Evolutionary conservation across 2,797 vertebrate genomes (phyloP), one percentile per base, ranked within the genome.

Genomic region (Enteromius thamalakanensis): DNA sequence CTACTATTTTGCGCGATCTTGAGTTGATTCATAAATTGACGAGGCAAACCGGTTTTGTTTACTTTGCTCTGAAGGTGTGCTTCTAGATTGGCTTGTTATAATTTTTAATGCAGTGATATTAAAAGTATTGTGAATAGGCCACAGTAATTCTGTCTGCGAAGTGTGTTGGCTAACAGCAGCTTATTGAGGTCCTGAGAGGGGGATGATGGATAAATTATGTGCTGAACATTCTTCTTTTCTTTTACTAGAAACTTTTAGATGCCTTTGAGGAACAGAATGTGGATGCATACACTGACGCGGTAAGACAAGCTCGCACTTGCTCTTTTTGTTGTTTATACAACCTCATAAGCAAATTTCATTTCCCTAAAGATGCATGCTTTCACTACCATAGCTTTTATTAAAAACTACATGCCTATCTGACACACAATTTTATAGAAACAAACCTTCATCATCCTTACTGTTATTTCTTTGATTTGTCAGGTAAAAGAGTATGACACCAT

Each of bases 231-330:
- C 37, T 62, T 81, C 6, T 29, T 58, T 80, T 42, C 8, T 88
- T 69, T 79, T 79, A 62, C 34, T 89, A 98, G 97, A 98, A 98
- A 92, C 93, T 98, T 87, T 89, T 98, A 75, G 96, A 98, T 21
- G 97, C 97, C 21, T 96, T 89, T 8, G 97, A 98, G 86, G 97
- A 98, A 80, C 96, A 98, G 93, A 98, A 98, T 0, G 88, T 97
- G 79, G 97, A 97, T 0, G 93, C 92, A 49, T 98, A 96, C 77
- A 98, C 97, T 1, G 96, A 98, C 21, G 91, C 96, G 21, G 97
- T 98, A 90, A 94, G 96, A 92, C 2, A 7, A 29, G 4, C 2
- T 9, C 15, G 21, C 58, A 7, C 47, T 55, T 32, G 9, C n/a
- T 5, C 49, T 1, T 77, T 70, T n/a, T 29, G 45, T 32, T 55